These are phyloP conservation scores for Brachionus koreanus DNA, from an alignment of 1,140 invertebrate genomes.

Conservation along the genomic window DNA sequence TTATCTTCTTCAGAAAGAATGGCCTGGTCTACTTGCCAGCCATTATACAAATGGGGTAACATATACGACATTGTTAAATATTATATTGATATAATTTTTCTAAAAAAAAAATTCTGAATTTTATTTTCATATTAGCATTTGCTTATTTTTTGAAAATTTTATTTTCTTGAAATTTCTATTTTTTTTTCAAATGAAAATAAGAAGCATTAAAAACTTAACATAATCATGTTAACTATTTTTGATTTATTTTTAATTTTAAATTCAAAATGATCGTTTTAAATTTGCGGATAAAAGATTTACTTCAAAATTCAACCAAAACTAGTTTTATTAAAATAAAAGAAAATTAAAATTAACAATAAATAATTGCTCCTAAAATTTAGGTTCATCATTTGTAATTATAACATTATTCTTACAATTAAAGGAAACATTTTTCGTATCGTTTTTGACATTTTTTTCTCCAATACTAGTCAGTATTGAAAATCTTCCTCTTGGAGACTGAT, in stretches of 20 bases:
- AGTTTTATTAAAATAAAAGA: background rate
- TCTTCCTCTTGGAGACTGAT: background rate
- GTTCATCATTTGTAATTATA: background rate
- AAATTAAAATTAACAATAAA: background rate
- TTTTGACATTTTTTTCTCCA: background rate
- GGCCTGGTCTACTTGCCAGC: constrained; percentile 98
- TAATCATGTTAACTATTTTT: background rate
- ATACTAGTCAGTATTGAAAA: background rate
- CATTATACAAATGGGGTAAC: constrained; percentile 96
- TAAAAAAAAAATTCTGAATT: background rate
- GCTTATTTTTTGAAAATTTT: too few relatives aligned
- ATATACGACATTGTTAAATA: constrained; percentile 83
- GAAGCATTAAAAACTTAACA: background rate
- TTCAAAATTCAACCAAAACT: background rate
- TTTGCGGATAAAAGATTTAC: background rate
- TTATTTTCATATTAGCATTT: too few relatives aligned
- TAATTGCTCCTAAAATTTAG: background rate
- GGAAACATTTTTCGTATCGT: background rate
- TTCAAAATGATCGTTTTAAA: background rate
- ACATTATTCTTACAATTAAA: constrained; percentile 7
- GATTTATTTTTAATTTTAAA: background rate
- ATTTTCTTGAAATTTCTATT: background rate
- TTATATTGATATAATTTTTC: background rate
- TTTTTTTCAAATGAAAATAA: background rate
- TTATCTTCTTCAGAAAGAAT: constrained; percentile 96